Base-by-base conservation (phyloP, 37 sponge, comb jelly and placozoan species). In the Haliclona indistincta region DNA sequence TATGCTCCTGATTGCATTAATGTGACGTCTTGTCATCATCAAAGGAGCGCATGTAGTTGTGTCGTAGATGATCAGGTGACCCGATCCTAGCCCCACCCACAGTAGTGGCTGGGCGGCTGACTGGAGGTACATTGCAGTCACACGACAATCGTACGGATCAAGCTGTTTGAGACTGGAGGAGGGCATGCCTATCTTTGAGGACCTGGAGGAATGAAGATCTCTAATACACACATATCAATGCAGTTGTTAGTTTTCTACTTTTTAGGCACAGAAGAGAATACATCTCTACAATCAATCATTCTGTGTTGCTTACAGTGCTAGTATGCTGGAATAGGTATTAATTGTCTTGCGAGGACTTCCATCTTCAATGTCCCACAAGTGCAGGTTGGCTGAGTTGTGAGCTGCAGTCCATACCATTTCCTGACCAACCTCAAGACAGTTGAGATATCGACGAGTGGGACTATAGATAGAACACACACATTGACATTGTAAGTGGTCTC, bases 71-170 rank as follows among this genome's bases (percentile, higher is more conserved):
- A 91, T 70, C 34, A 91, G 43, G 75, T 87, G 88, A 47, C 87
- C 88, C 54, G 84, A 78, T 36, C 55, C 71, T 26, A 86, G 75
- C 56, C 87, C 92, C 56, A 91, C 70, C 92, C 88, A 86, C 41
- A 91, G 52, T 35, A 63, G 33, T 15, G 83, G 77, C 36, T 45
- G 26, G 11, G 86, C 86, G 22, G 64, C 40, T 25, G 35, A 58
- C 42, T 90, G 81, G 11, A 90, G 81, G 38, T 70, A 52, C 73
- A 90, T 71, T 30, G 81, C 70, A 0, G 81, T 84, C 28, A 90
- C 77, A 22, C 73, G 37, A 15, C 56, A 43, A 2, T 71, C 54
- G 1, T 3, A 15, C 4, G 64, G 23, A 35, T 65, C 49, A 1
- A 44, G 28, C 13, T 8, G 11, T n/a, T n/a, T 5, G 38, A 5